A percentile compares a stretch with the other conserved stretches of the same genome.
Evolutionary conservation across 2,113 vertebrate species (phyloP).

Genomic region (Onychorhynchus coronatus): DNA sequence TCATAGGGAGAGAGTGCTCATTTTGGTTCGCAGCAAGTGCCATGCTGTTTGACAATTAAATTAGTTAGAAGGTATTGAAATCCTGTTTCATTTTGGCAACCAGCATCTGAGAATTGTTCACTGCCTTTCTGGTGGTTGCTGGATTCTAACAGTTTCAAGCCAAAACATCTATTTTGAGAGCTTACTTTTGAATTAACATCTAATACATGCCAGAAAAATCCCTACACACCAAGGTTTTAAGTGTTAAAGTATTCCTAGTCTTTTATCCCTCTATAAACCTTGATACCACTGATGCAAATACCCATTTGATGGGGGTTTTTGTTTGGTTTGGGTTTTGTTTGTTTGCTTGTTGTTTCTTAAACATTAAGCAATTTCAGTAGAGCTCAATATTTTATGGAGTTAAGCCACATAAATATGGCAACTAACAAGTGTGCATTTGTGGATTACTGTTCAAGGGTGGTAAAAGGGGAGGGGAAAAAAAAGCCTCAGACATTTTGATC

Average conservation of each 20-base stretch:
- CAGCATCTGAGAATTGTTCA: neutral
- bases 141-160: neutral
- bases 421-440: neutral
- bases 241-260: neutral
- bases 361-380: neutral
- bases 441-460: neutral
- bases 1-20: neutral
- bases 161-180: neutral
- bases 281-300: neutral
- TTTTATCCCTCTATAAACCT: neutral
- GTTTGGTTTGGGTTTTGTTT: neutral
- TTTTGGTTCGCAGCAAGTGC: neutral
- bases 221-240: neutral
- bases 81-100: neutral
- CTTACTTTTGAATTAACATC: neutral
- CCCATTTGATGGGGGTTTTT: neutral
- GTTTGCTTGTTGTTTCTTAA: neutral
- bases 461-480: neutral
- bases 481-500: neutral
- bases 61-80: neutral
- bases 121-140: neutral
- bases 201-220: neutral
- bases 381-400: neutral
- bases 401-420: neutral
- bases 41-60: neutral